Evolutionary conservation across 2,888 invertebrate genomes (phyloP).

Genomic region (Allacma fusca): DNA sequence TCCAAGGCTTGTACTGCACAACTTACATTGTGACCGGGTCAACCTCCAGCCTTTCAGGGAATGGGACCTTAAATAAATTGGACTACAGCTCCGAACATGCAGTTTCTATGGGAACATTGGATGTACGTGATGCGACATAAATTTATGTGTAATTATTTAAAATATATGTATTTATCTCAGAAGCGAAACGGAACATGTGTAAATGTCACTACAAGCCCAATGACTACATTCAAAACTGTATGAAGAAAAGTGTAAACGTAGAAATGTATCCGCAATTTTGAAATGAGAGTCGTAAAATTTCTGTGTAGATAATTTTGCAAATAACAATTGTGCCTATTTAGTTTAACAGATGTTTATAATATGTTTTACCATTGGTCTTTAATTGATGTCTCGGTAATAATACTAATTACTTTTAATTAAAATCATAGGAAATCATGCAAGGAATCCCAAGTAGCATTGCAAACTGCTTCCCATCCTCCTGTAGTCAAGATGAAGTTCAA

Average conservation of each 20-base stretch:
- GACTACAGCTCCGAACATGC: slow-evolving; percentile 23
- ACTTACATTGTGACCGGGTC: slow-evolving; percentile 39
- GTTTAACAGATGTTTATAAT: too few relatives aligned
- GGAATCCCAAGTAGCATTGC: slow-evolving; percentile 30
- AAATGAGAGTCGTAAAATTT: too few relatives aligned
- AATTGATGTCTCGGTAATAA: neutral
- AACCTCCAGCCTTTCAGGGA: neutral
- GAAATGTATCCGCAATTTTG: too few relatives aligned
- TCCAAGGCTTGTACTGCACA: slow-evolving; percentile 52
- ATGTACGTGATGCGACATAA: slow-evolving; percentile 30
- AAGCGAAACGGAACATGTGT: too few relatives aligned
- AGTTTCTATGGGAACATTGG: slow-evolving; percentile 37
- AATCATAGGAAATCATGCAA: slow-evolving; percentile 1
- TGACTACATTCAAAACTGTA: too few relatives aligned
- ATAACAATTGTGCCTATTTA: too few relatives aligned
- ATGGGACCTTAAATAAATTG: neutral
- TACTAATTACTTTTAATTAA: neutral
- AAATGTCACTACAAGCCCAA: too few relatives aligned
- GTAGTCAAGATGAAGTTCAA: slow-evolving; percentile 49
- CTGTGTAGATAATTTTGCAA: too few relatives aligned
- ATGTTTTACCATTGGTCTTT: too few relatives aligned
- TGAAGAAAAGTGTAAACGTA: too few relatives aligned
- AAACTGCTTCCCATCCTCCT: slow-evolving; percentile 52
- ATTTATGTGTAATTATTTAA: too few relatives aligned
- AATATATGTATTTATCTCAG: too few relatives aligned